phyloP scores from a whole-genome alignment of 2,797 vertebrate genomes.

The Dendrocincla tyrannina region DNA sequence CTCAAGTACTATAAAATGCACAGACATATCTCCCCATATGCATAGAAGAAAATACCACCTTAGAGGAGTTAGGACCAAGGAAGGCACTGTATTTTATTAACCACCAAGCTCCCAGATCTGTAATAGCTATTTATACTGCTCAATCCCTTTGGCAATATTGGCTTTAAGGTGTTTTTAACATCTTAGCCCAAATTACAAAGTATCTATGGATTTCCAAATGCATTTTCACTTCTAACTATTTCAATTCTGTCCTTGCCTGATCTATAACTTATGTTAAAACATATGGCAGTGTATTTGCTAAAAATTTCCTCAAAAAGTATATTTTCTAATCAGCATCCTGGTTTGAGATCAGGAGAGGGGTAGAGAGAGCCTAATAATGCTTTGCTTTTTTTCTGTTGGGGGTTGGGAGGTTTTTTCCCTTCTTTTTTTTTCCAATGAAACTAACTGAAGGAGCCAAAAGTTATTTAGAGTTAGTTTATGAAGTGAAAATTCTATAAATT shows the following conservation, averaged over 20 bases:
- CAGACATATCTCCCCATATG: neutral
- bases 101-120: neutral
- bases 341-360: neutral
- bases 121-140: neutral
- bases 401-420: accelerated
- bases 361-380: neutral
- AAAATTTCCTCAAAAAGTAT: neutral
- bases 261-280: conserved; percentile 35
- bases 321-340: conserved; percentile 3
- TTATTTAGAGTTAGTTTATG: conserved; percentile 28
- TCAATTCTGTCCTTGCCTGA: neutral
- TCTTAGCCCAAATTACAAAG: neutral
- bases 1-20: neutral
- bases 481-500: conserved; percentile 46
- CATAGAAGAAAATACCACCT: neutral
- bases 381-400: neutral
- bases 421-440: neutral
- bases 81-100: neutral
- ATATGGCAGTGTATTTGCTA: conserved; percentile 6
- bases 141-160: neutral
- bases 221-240: conserved; percentile 40
- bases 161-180: neutral
- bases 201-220: neutral
- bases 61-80: neutral
- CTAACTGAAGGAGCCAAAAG: neutral